phyloP scores from a whole-genome alignment of 2,888 invertebrate species.

The Diabrotica balteata region DNA sequence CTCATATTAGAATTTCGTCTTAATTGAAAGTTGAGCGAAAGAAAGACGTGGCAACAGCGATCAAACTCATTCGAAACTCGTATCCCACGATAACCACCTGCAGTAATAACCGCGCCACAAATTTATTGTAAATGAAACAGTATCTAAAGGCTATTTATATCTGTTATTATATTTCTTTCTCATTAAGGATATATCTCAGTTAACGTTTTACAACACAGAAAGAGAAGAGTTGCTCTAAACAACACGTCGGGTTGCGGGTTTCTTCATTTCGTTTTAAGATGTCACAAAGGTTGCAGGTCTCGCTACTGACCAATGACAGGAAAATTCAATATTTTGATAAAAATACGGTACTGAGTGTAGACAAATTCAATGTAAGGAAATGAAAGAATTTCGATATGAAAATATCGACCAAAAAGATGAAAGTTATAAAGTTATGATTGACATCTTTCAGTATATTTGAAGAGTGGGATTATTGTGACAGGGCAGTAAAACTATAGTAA shows the following conservation, averaged over 20 bases:
- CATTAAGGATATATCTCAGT: conserved; percentile 56
- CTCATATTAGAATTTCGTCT: no score
- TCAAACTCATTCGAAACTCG: conserved; percentile 43
- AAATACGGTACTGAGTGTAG: no score
- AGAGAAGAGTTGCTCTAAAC: conserved; percentile 9
- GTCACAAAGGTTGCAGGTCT: background rate
- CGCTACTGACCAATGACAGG: background rate
- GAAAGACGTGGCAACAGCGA: conserved; percentile 27
- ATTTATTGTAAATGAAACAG: conserved; percentile 59
- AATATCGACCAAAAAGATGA: no score
- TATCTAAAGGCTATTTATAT: conserved; percentile 58
- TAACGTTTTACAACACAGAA: conserved; percentile 41
- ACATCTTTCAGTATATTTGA: no score
- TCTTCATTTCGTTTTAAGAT: background rate
- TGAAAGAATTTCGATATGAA: no score
- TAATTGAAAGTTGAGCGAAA: background rate
- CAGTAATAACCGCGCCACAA: conserved; percentile 52
- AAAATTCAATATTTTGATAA: no score
- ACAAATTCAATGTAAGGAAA: no score
- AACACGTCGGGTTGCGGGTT: conserved; percentile 1
- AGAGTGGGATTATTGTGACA: no score
- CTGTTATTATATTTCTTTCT: conserved; percentile 57
- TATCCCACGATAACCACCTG: conserved; percentile 48
- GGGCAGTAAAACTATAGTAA: no score
- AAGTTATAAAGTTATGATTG: no score